Evolutionary conservation across 2,113 vertebrate genomes (phyloP).

Genomic region (Sarotherodon lohbergeri): DNA sequence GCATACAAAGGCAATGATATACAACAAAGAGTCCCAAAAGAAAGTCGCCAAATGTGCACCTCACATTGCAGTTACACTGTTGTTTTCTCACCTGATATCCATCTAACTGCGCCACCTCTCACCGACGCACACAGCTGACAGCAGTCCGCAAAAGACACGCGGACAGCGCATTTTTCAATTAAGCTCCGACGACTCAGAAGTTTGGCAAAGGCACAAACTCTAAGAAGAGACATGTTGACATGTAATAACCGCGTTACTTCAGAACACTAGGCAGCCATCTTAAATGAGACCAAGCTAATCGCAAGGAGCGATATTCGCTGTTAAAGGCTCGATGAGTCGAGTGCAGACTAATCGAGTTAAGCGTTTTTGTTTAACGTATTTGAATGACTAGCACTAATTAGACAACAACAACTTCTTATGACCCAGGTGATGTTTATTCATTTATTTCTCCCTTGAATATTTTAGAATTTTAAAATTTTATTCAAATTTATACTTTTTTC

Average conservation of each 20-base stretch:
- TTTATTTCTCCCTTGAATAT: background rate
- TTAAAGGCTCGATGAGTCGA: background rate
- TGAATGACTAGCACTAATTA: background rate
- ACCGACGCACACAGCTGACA: slow-evolving; percentile 36
- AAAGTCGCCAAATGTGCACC: background rate
- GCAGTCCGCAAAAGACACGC: background rate
- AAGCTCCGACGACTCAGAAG: slow-evolving; percentile 29
- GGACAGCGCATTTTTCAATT: slow-evolving; percentile 4
- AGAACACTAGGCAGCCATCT: slow-evolving; percentile 66
- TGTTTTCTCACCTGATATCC: slow-evolving; percentile 54
- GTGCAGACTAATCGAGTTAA: slow-evolving; percentile 6
- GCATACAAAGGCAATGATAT: background rate
- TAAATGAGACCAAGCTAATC: slow-evolving; percentile 53
- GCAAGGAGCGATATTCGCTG: background rate
- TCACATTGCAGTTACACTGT: background rate
- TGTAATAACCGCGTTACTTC: slow-evolving; percentile 54
- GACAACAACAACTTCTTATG: background rate
- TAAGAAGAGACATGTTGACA: slow-evolving; percentile 75
- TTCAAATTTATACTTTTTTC: fast-evolving
- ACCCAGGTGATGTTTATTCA: background rate
- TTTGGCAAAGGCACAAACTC: slow-evolving; percentile 55
- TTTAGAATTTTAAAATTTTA: background rate
- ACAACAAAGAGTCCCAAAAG: background rate
- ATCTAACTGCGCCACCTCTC: slow-evolving; percentile 4
- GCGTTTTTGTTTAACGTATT: background rate